phyloP scores from a whole-genome alignment of 2,113 vertebrate genomes.

The Hydrochoerus hydrochaeris region DNA sequence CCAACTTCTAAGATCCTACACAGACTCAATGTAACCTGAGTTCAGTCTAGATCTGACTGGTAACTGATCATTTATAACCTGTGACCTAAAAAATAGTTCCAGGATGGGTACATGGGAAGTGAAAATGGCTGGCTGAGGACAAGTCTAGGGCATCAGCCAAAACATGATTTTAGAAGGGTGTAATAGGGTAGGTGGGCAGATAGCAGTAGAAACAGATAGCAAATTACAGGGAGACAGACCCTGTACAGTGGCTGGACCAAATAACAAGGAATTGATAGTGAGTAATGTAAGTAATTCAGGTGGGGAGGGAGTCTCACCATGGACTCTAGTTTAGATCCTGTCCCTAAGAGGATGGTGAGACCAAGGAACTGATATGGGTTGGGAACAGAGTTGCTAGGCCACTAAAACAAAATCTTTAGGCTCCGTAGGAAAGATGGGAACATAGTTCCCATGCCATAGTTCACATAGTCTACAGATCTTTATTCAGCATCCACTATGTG shows the following conservation, averaged over 20 bases:
- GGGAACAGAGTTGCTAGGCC: neutral
- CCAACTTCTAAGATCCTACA: neutral
- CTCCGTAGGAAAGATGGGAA: neutral
- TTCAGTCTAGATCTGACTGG: neutral
- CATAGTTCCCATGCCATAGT: neutral
- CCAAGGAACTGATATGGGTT: too few species aligned
- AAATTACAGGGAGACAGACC: neutral
- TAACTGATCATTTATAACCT: neutral
- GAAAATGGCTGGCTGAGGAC: neutral
- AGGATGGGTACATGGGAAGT: neutral
- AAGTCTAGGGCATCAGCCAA: neutral
- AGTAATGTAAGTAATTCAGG: neutral
- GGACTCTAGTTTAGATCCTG: neutral
- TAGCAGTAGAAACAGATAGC: neutral
- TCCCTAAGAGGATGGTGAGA: neutral
- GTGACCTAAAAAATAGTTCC: neutral
- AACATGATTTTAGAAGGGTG: neutral
- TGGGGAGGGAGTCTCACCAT: accelerated
- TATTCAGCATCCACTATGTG: neutral
- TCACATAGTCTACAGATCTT: neutral
- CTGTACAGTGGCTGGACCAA: neutral
- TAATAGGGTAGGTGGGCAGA: neutral
- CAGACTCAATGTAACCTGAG: neutral
- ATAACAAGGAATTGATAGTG: neutral
- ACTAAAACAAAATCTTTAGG: neutral